Conservation (phyloP, 2,113 vertebrate genomes). For the Tyrannus savana region DNA sequence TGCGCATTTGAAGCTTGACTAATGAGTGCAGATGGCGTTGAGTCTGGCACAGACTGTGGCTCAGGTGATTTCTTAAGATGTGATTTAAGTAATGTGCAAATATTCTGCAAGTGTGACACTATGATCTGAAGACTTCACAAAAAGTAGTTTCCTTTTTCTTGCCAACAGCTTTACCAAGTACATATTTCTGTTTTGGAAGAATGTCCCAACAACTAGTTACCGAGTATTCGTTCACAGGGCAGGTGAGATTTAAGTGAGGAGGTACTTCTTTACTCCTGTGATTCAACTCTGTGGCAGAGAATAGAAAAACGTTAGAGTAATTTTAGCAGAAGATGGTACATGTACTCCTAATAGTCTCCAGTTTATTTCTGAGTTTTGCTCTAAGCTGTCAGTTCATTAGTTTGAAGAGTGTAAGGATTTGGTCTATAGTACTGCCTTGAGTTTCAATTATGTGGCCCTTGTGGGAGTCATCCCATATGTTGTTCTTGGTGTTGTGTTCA, state of each 20-base stretch:
- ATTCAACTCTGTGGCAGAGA: not conserved
- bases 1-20: not conserved
- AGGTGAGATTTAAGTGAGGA: not conserved
- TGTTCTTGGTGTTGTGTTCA: not conserved
- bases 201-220: not conserved
- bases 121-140: not conserved
- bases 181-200: not conserved
- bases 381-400: not conserved
- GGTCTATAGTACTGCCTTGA: not conserved
- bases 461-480: not conserved
- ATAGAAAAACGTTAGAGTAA: not conserved
- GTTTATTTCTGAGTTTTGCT: not conserved
- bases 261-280: not conserved
- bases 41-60: not conserved
- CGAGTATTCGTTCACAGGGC: not conserved
- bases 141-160: not conserved
- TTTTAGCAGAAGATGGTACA: not conserved
- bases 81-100: not conserved
- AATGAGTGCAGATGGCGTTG: not conserved
- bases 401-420: not conserved
- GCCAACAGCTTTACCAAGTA: not conserved
- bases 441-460: not conserved
- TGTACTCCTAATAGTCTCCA: not conserved
- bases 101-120: not conserved
- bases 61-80: not conserved